Evolutionary conservation across 2,888 invertebrate genomes (phyloP).

Genomic region (Pseudanteris insignis): DNA sequence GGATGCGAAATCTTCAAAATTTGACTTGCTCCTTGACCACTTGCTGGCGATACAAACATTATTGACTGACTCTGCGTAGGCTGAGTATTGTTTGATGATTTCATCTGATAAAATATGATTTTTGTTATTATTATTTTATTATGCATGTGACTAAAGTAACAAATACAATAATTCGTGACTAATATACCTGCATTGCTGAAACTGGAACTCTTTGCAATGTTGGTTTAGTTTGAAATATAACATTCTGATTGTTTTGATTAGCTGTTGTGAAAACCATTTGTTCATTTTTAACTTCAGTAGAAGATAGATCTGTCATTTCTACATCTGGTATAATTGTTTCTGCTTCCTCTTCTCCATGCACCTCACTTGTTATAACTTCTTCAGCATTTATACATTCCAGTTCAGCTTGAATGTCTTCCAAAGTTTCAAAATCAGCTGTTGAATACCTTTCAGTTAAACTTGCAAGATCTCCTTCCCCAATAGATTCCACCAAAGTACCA

Average conservation of each 20-base stretch:
- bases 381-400: slow-evolving; percentile 64
- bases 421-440: slow-evolving; percentile 63
- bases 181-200: slow-evolving; percentile 57
- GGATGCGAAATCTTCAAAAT: no score
- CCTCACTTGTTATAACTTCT: slow-evolving; percentile 62
- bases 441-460: slow-evolving; percentile 57
- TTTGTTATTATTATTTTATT: neutral
- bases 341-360: slow-evolving; percentile 50
- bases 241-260: slow-evolving; percentile 58
- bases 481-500: slow-evolving; percentile 58
- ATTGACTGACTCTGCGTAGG: slow-evolving; percentile 63
- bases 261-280: slow-evolving; percentile 59
- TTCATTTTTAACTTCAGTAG: slow-evolving; percentile 52
- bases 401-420: slow-evolving; percentile 66
- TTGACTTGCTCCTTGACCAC: slow-evolving; percentile 63
- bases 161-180: neutral
- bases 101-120: slow-evolving; percentile 53
- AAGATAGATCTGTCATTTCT: slow-evolving; percentile 59
- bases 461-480: slow-evolving; percentile 46
- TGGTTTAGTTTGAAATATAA: slow-evolving; percentile 63
- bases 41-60: slow-evolving; percentile 64
- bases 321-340: slow-evolving; percentile 59
- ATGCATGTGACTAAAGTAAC: neutral
- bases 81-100: slow-evolving; percentile 54
- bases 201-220: slow-evolving; percentile 60